A percentile compares a stretch with the other conserved stretches of the same genome.
Conservation (phyloP, 2,797 vertebrate genomes). For the Chloroceryle inda region DNA sequence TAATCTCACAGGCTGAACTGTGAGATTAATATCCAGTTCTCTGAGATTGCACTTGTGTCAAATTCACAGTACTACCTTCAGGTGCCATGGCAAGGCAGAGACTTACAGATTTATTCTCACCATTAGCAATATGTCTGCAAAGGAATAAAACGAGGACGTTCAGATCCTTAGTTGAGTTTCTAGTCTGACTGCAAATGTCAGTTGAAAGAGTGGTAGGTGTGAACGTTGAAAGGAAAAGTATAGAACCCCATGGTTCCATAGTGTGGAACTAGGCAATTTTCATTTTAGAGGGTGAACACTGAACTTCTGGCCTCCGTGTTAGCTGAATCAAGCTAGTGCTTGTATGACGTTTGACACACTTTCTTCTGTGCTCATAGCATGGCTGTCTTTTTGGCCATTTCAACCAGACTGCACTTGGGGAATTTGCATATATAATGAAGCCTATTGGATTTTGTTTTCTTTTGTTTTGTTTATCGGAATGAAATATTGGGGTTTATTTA, state of each 20-base stretch:
- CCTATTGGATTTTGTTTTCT: neutral
- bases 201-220: neutral
- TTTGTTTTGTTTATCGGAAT: neutral
- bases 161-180: neutral
- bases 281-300: neutral
- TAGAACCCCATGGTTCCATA: neutral
- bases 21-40: neutral
- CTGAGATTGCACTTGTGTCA: neutral
- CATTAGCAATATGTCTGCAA: neutral
- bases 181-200: neutral
- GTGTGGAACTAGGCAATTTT: neutral
- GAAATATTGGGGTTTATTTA: neutral
- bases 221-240: neutral
- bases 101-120: neutral
- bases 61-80: neutral
- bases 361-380: neutral
- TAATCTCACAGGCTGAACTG: neutral
- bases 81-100: neutral
- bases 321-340: neutral
- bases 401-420: neutral
- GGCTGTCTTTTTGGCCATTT: neutral
- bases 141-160: neutral
- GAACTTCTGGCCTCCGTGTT: neutral
- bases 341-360: neutral
- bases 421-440: conserved; percentile 3